These are phyloP conservation scores for Tenodera sinensis DNA, from an alignment of 2,888 invertebrate genomes.

Conservation along the genomic window DNA sequence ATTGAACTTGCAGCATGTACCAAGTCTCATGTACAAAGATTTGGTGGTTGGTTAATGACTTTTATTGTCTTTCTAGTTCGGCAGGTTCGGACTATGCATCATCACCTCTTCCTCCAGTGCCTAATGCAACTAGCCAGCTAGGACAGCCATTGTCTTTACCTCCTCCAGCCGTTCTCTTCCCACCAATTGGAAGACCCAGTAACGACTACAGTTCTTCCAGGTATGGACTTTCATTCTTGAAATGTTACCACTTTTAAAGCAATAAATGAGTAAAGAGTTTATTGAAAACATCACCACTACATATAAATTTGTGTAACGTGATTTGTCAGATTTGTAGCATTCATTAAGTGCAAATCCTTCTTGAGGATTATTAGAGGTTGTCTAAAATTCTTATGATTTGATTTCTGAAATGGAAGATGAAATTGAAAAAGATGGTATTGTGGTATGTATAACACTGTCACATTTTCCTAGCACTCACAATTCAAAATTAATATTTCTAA, in stretches of 20 bases:
- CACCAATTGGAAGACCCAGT: constrained; percentile 36
- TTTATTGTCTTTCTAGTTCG: constrained; percentile 36
- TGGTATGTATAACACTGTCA: too few relatives aligned
- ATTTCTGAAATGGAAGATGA: too few relatives aligned
- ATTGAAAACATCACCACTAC: too few relatives aligned
- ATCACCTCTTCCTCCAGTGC: constrained; percentile 41
- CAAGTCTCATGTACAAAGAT: too few relatives aligned
- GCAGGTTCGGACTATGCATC: constrained; percentile 41
- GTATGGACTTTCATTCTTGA: not conserved
- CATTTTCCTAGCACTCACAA: too few relatives aligned
- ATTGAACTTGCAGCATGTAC: too few relatives aligned
- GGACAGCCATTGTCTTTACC: constrained; percentile 38
- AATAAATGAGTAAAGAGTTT: not conserved
- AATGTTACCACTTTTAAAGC: not conserved
- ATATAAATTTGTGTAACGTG: not conserved
- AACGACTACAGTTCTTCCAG: not conserved
- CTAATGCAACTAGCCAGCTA: not conserved
- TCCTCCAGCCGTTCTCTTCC: constrained; percentile 40
- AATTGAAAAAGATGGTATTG: too few relatives aligned
- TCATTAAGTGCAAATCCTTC: too few relatives aligned
- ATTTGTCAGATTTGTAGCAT: not conserved
- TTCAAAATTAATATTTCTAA: too few relatives aligned
- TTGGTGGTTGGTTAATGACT: not conserved
- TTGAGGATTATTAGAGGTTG: too few relatives aligned
- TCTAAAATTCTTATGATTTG: too few relatives aligned